Evolutionary conservation across 2,888 invertebrate genomes (phyloP).

Genomic region (Boloria selene): DNA sequence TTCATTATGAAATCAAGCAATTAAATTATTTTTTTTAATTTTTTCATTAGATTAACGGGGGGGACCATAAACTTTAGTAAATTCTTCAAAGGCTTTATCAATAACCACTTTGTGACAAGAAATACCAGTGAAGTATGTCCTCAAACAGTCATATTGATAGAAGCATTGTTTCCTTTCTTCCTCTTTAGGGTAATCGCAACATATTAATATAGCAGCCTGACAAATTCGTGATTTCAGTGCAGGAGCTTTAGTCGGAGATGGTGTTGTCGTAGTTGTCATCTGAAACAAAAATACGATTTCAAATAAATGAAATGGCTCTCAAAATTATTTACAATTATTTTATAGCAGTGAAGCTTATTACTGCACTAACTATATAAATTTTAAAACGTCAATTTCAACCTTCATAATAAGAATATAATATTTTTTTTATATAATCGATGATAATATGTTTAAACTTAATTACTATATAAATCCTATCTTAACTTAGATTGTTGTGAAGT

Average conservation of each 20-base stretch:
- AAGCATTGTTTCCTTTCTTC: constrained; percentile 50
- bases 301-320: no score
- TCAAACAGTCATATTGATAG: constrained; percentile 51
- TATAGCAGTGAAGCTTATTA: no score
- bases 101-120: constrained; percentile 53
- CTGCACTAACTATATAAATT: no score
- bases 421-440: no score
- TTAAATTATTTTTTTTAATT: no score
- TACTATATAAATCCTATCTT: no score
- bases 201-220: constrained; percentile 60
- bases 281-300: constrained; percentile 27
- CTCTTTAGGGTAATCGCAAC: constrained; percentile 49
- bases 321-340: no score
- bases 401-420: no score
- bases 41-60: constrained; percentile 18
- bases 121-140: constrained; percentile 46
- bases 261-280: constrained; percentile 28
- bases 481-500: no score
- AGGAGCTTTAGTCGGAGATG: constrained; percentile 43
- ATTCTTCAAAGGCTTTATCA: constrained; percentile 52
- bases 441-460: no score
- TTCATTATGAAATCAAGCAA: no score
- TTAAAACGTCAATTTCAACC: no score
- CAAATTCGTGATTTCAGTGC: constrained; percentile 49
- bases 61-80: constrained; percentile 52